Evolutionary conservation across 2,888 invertebrate genomes (phyloP), one percentile per base, ranked within the genome.

Genomic region (Patella depressa): DNA sequence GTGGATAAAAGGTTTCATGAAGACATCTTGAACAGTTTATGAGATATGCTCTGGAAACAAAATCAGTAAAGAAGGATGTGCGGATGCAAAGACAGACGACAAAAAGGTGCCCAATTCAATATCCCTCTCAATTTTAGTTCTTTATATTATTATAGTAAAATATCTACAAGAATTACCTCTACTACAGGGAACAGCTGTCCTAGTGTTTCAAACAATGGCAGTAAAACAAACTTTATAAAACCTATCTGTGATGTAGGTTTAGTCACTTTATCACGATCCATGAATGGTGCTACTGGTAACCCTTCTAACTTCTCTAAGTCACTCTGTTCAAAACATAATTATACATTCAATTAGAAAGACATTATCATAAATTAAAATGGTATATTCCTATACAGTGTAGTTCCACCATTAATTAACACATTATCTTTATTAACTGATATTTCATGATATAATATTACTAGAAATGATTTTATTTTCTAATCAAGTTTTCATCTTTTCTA

Each of bases 181-280:
- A 96, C 92, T 90, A 95, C 95, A 2, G 95, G 94, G 81, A 96
- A 93, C 73, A 95, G 93, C 84, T 95, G 94, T 17, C 95, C 95
- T 24, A 96, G 93, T 11, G 95, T 94, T 91, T 96, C 95, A 90
- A 96, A 96, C 70, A 96, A 93, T 19, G 96, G 96, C 86, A 96
- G 92, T 72, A 96, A 93, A 71, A 96, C 96, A 87, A 95, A 93
- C 72, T 96, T 95, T 90, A 96, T 96, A 92, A 96, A 96, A 76
- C 95, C 95, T 89, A 95, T 95, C 91, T 96, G 96, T 1, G 96
- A 96, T 24, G 95, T 95, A 4, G 95, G 95, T 90, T 95, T 96
- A 79, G 95, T 95, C 76, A 96, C 95, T 92, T 96, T 96, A 84
- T 96, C 96, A 55, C 96, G 93, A 91, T 96, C 96, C 96, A 96